Evolutionary conservation across 2,797 vertebrate genomes (phyloP).

Genomic region (Aselliscus stoliczkanus): DNA sequence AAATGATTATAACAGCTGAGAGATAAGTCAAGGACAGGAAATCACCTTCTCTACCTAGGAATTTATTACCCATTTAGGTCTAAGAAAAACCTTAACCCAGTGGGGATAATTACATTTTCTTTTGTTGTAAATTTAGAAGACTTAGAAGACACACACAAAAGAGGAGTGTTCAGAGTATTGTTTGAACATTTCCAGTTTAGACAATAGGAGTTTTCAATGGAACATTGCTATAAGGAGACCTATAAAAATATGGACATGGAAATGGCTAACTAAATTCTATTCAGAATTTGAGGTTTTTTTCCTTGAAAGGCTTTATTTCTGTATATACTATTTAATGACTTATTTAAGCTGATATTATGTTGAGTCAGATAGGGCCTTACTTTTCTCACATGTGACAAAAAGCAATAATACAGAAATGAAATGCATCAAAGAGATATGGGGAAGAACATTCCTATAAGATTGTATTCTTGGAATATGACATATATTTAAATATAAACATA

Average conservation of each 20-base stretch:
- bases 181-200: slow-evolving; percentile 13
- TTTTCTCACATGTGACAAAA: neutral
- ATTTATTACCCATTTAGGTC: slow-evolving; percentile 46
- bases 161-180: neutral
- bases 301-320: neutral
- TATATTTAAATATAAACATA: slow-evolving; percentile 1
- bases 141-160: slow-evolving; percentile 24
- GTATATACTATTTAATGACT: neutral
- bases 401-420: neutral
- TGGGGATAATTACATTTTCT: slow-evolving; percentile 14
- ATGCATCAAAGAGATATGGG: neutral
- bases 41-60: slow-evolving; percentile 48
- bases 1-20: slow-evolving; percentile 56
- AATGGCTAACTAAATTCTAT: neutral
- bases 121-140: slow-evolving; percentile 53
- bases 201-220: neutral
- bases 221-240: neutral
- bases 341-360: neutral
- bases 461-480: neutral
- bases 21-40: slow-evolving; percentile 43
- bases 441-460: neutral
- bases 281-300: neutral
- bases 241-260: neutral
- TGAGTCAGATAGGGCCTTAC: neutral
- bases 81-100: slow-evolving; percentile 32